A percentile compares a stretch with the other conserved stretches of the same genome.
These are phyloP conservation scores for Abrostola triplasia DNA, from an alignment of 2,888 invertebrate genomes.

Conservation along the genomic window DNA sequence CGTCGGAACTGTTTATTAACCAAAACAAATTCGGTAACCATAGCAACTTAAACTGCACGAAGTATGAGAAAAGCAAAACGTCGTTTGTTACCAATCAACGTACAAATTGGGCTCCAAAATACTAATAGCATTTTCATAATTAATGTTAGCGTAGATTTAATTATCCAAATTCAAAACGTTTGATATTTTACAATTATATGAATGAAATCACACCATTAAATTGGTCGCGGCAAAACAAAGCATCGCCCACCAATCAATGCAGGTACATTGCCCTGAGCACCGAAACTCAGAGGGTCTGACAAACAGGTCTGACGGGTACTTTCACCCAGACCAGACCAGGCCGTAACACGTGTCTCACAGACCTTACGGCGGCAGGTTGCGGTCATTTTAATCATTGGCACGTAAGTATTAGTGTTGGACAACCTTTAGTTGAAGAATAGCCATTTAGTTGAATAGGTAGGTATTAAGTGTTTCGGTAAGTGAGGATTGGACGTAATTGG, in stretches of 20 bases:
- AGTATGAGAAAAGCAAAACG: too few relatives aligned
- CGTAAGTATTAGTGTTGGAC: background rate
- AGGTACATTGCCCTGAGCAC: slow-evolving; percentile 50
- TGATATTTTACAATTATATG: too few relatives aligned
- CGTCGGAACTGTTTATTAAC: too few relatives aligned
- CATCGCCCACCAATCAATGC: background rate
- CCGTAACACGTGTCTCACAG: slow-evolving; percentile 23
- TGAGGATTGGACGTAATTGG: background rate
- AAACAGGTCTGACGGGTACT: slow-evolving; percentile 52
- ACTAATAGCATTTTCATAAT: too few relatives aligned
- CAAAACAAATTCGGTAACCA: too few relatives aligned
- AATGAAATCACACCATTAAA: background rate
- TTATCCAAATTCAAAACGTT: too few relatives aligned
- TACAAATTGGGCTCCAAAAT: too few relatives aligned
- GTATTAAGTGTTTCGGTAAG: background rate
- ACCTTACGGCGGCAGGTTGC: slow-evolving; percentile 25
- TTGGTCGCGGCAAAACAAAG: background rate
- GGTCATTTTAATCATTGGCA: background rate
- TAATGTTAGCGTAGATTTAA: too few relatives aligned
- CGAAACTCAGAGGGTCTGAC: slow-evolving; percentile 26
- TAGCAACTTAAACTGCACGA: too few relatives aligned
- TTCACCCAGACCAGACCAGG: slow-evolving; percentile 40
- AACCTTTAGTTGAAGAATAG: background rate
- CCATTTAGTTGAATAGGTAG: background rate
- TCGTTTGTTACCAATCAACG: too few relatives aligned